These are phyloP conservation scores for Microcebus lehilahytsara DNA, from an alignment of 2,113 vertebrate species.

Conservation along the genomic window DNA sequence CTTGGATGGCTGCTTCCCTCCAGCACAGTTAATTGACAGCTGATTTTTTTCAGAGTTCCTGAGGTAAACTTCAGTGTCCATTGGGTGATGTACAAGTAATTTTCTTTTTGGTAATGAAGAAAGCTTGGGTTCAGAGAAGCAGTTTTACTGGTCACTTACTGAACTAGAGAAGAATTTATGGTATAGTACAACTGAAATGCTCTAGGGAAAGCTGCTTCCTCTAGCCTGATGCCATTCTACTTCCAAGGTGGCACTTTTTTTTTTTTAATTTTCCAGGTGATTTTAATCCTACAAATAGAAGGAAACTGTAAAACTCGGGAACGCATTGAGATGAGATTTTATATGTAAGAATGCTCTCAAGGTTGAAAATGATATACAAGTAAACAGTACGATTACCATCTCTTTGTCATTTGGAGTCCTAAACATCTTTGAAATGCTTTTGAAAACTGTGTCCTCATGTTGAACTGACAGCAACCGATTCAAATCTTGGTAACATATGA, in stretches of 20 bases:
- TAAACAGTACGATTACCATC: not conserved
- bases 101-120: not conserved
- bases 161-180: not conserved
- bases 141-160: not conserved
- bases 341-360: not conserved
- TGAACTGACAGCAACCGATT: not conserved
- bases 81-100: not conserved
- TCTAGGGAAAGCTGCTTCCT: not conserved
- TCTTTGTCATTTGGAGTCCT: not conserved
- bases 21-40: not conserved
- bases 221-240: not conserved
- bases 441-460: not conserved
- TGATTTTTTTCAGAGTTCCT: not conserved
- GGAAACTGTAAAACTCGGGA: not conserved
- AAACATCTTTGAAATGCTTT: not conserved
- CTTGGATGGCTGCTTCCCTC: not conserved
- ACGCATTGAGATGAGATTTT: not conserved
- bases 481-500: slow-evolving; percentile 46
- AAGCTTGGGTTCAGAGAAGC: not conserved
- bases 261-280: not conserved
- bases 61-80: not conserved
- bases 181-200: not conserved
- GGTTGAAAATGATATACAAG: not conserved
- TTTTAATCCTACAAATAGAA: slow-evolving; percentile 23
- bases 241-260: not conserved